Evolutionary conservation across 2,888 invertebrate species (phyloP).

Genomic region (Heteromurus nitidus): DNA sequence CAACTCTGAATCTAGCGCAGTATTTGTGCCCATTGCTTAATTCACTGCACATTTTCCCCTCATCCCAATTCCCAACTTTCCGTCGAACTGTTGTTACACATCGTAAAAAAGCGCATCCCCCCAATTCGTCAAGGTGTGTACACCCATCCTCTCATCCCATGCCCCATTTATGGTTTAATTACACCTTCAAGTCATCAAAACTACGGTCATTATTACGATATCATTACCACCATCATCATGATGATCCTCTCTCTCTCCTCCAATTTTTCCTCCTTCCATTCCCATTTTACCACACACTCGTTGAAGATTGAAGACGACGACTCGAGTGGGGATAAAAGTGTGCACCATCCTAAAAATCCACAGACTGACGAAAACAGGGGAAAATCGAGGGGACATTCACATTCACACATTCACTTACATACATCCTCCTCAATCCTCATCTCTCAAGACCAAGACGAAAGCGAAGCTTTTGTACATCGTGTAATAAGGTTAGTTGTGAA

Average conservation of each 20-base stretch:
- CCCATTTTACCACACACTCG: neutral
- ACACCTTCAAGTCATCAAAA: slow-evolving; percentile 52
- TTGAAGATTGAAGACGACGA: too few relatives aligned
- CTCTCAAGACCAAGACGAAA: neutral
- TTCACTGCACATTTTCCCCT: neutral
- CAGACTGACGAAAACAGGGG: too few relatives aligned
- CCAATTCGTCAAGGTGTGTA: slow-evolving; percentile 5
- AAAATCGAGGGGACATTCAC: too few relatives aligned
- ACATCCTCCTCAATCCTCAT: too few relatives aligned
- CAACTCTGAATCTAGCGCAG: neutral
- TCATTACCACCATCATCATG: slow-evolving; percentile 52
- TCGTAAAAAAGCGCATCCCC: neutral
- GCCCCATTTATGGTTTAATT: slow-evolving; percentile 58
- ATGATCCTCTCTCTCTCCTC: slow-evolving; percentile 7
- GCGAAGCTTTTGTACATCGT: slow-evolving; percentile 14
- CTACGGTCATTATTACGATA: slow-evolving; percentile 50
- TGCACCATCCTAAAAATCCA: too few relatives aligned
- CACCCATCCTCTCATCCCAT: slow-evolving; percentile 21
- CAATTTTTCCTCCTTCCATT: slow-evolving; percentile 27
- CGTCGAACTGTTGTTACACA: too few relatives aligned
- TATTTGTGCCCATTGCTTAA: neutral
- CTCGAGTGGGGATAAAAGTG: too few relatives aligned
- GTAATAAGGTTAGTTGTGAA: slow-evolving; percentile 38
- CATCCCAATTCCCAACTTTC: neutral
- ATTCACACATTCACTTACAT: too few relatives aligned